Conservation (phyloP, 2,888 invertebrate genomes). For the Stenotaenia linearis region DNA sequence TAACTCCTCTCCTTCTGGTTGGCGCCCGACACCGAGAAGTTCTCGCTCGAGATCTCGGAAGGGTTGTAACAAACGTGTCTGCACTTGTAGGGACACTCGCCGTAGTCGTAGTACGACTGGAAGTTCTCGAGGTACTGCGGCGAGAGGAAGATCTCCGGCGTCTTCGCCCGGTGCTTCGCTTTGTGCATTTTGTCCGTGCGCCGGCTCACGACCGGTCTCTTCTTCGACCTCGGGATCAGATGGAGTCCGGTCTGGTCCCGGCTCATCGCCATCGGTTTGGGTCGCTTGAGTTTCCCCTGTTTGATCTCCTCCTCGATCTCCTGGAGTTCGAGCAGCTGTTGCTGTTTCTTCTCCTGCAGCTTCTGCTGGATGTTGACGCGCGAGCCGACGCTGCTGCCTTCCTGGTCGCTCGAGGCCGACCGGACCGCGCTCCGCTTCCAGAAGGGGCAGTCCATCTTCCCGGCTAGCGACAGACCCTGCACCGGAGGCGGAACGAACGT, state of each 20-base stretch:
- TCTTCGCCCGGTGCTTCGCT: constrained; percentile 56
- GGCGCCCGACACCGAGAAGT: constrained; percentile 31
- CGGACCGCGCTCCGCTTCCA: constrained; percentile 43
- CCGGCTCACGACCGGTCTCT: constrained; percentile 54
- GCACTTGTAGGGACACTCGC: no score
- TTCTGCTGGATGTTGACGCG: constrained; percentile 80
- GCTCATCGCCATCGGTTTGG: constrained; percentile 41
- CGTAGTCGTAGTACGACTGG: constrained; percentile 52
- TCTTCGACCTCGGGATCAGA: constrained; percentile 62
- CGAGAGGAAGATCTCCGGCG: constrained; percentile 71
- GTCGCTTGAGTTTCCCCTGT: constrained; percentile 60
- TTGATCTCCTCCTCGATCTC: constrained; percentile 82
- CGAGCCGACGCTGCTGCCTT: constrained; percentile 66
- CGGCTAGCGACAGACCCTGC: constrained; percentile 32
- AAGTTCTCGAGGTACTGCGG: constrained; percentile 62
- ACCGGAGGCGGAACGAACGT: constrained; percentile 68
- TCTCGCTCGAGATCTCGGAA: background rate
- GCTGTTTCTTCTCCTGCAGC: constrained; percentile 78
- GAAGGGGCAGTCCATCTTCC: constrained; percentile 42
- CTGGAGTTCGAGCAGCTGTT: constrained; percentile 73
- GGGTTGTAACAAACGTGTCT: background rate
- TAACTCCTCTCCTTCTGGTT: background rate
- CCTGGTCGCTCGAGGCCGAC: constrained; percentile 64
- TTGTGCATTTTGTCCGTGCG: constrained; percentile 22
- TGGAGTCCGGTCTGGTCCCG: constrained; percentile 44